Evolutionary conservation across 37 sponge, comb jelly and placozoan species (phyloP), one percentile per base, ranked within the genome.

Genomic region (Haliclona indistincta): DNA sequence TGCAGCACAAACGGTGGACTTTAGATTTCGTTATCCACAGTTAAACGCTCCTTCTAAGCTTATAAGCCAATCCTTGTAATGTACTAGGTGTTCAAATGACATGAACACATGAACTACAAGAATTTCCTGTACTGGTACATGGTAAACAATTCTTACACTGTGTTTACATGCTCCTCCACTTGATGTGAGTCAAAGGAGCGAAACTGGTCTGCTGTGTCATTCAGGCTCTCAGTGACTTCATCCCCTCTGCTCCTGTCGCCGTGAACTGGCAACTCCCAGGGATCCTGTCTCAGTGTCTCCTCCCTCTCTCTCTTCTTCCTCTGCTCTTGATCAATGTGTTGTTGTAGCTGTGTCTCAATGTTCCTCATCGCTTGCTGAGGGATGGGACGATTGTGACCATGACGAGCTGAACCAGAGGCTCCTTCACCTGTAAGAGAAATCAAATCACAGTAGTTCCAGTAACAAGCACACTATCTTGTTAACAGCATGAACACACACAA

Each of bases 331-430:
- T 51, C 70, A 36, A 68, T 66, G 72, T 76, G 77, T 11, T 60
- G 63, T 7, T 45, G 53, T 23, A 85, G 77, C 67, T 85, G 85
- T 49, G 65, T 71, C 56, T 85, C 78, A 2, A 85, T 71, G 17
- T 43, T 56, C 8, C 22, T 58, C 66, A 64, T 62, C 54, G 70
- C 85, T 1, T 23, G 54, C 34, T n/a, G 43, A 26, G 72, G 85
- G 28, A 85, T 85, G 43, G 85, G 85, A 71, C 85, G 41, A 49
- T 63, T 77, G 54, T 53, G 52, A 20, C 85, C 85, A 2, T 78
- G 63, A 13, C 7, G 20, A 19, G 25, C 38, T 6, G 34, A 36
- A 10, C 6, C 38, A 20, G 13, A 20, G 13, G 19, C 13, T 19
- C 19, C 19, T 51, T 51, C 13, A 51, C 13, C 19, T 13, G 13